Evolutionary conservation across 2,888 invertebrate genomes (phyloP).

Genomic region (Meta bourneti): DNA sequence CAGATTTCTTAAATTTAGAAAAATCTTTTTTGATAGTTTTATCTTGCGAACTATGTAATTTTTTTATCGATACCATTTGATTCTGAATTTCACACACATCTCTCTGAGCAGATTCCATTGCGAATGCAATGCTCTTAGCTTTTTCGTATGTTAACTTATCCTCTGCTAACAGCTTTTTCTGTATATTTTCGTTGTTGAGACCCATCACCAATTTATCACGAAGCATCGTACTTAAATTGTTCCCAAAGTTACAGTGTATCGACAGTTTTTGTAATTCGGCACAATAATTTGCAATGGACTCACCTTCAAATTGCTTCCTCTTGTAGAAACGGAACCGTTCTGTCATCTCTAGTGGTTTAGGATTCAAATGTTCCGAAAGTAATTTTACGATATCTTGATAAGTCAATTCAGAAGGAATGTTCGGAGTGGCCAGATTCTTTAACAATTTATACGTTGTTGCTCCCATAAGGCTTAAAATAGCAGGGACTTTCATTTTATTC

Average conservation of each 20-base stretch:
- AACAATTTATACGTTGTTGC: slow-evolving; percentile 59
- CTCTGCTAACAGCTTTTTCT: slow-evolving; percentile 36
- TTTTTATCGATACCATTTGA: slow-evolving; percentile 37
- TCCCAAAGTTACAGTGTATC: slow-evolving; percentile 31
- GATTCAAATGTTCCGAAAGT: slow-evolving; percentile 64
- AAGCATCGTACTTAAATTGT: slow-evolving; percentile 35
- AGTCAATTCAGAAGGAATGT: slow-evolving; percentile 59
- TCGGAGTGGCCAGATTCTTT: slow-evolving; percentile 59
- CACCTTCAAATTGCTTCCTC: slow-evolving; percentile 62
- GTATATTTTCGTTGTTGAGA: slow-evolving; percentile 23
- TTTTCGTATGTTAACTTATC: slow-evolving; percentile 38
- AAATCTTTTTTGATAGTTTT: slow-evolving; percentile 59
- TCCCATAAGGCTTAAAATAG: slow-evolving; percentile 61
- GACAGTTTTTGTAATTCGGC: slow-evolving; percentile 42
- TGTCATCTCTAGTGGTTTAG: slow-evolving; percentile 64
- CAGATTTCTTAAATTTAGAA: slow-evolving; percentile 60
- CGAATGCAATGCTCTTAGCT: slow-evolving; percentile 38
- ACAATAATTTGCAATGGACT: slow-evolving; percentile 59
- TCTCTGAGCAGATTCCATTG: slow-evolving; percentile 39
- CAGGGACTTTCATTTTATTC: slow-evolving; percentile 57
- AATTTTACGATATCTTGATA: slow-evolving; percentile 62
- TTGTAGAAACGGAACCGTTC: slow-evolving; percentile 61
- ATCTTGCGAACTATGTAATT: slow-evolving; percentile 59
- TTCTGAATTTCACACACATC: slow-evolving; percentile 38
- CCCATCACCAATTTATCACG: slow-evolving; percentile 30